Evolutionary conservation across 1,140 invertebrate species (phyloP), one percentile per base, ranked within the genome.

Genomic region (Conus betulinus): DNA sequence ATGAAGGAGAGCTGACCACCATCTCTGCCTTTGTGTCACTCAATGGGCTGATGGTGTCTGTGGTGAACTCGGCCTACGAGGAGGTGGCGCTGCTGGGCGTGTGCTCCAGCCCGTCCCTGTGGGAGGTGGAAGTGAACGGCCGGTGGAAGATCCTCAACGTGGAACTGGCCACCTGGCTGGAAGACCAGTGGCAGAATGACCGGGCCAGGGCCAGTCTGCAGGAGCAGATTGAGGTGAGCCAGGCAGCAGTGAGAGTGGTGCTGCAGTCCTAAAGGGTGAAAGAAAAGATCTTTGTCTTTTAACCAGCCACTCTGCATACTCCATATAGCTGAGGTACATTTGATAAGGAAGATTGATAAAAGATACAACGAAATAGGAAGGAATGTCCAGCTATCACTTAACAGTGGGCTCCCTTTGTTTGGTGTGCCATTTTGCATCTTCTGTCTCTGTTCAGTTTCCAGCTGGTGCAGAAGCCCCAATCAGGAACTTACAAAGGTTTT

Each of bases 91-190:
- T 97, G 91, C 93, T 97, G 2, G 97, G 96, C 91, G 88, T 98
- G 13, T 96, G 95, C 2, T 97, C 97, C 92, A 97, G 96, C 0
- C 96, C 97, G 1, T 96, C 97, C 0, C 96, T 97, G 87, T 98
- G 98, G 98, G 97, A 98, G 94, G 96, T 98, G 0, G 97, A 97
- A 92, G 97, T 98, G 6, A 97, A 97, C 63, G 97, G 97, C 92
- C 90, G 91, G 89, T 98, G 97, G 97, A 98, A 97, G 93, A 96
- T 97, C 81, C 95, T 98, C 10, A 97, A 97, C 5, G 95, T 97
- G 55, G 97, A 98, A 93, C 93, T 98, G 11, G 97, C 97, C 10
- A 96, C 97, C 0, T 98, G 97, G 97, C 92, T 98, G 67, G 98
- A 98, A 95, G 97, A 98, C 87, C 97, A 97, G 93, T 98, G 97